phyloP scores from a whole-genome alignment of 2,113 vertebrate genomes.

The Merops nubicus region DNA sequence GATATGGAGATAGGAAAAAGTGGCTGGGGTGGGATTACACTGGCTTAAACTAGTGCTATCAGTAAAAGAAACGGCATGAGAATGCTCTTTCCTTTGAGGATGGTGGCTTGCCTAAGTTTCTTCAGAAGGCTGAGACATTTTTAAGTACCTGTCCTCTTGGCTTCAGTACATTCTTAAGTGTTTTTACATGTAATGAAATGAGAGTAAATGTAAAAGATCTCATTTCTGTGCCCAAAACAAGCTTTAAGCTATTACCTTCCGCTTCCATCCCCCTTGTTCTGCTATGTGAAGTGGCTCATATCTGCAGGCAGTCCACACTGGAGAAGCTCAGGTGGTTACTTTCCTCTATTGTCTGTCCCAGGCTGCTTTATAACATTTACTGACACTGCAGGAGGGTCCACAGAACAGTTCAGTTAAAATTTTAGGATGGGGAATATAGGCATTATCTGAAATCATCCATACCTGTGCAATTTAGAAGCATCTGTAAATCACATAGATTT shows the following conservation, averaged over 20 bases:
- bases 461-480: background rate
- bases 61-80: background rate
- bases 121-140: background rate
- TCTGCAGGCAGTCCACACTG: background rate
- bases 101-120: background rate
- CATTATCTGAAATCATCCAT: background rate
- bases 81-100: background rate
- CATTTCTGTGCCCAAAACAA: background rate
- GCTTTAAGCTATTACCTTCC: background rate
- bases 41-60: background rate
- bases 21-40: background rate
- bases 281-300: background rate
- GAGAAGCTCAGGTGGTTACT: background rate
- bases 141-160: background rate
- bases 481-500: background rate
- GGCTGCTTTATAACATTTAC: background rate
- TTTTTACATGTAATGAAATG: background rate
- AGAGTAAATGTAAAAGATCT: background rate
- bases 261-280: background rate
- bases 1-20: background rate
- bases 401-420: background rate
- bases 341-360: background rate
- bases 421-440: background rate
- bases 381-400: background rate
- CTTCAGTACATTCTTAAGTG: background rate